Evolutionary conservation across 2,113 vertebrate genomes (phyloP).

Genomic region (Prionailurus viverrinus): DNA sequence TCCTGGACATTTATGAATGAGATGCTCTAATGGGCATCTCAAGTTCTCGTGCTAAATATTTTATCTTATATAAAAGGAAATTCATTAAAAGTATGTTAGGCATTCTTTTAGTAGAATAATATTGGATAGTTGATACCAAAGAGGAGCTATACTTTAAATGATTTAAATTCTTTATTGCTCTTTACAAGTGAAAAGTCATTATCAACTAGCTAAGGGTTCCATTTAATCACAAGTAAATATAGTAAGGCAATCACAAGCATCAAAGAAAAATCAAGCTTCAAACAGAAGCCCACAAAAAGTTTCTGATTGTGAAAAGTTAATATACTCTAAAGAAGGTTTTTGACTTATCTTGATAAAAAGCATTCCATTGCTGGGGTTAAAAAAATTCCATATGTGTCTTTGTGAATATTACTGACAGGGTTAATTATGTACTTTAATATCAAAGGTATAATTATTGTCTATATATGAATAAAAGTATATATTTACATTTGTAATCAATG

Average conservation of each 20-base stretch:
- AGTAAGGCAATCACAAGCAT: constrained; percentile 78
- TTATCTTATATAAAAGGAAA: constrained; percentile 80
- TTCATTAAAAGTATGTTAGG: constrained; percentile 74
- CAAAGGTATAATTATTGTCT: background rate
- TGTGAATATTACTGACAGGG: constrained; percentile 69
- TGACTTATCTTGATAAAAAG: constrained; percentile 77
- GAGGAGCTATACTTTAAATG: constrained; percentile 66
- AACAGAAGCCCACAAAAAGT: constrained; percentile 74
- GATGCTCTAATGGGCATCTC: constrained; percentile 74
- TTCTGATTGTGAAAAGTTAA: constrained; percentile 80
- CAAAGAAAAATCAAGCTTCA: constrained; percentile 79
- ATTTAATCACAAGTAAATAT: constrained; percentile 76
- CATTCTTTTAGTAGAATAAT: constrained; percentile 76
- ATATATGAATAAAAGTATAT: constrained; percentile 18
- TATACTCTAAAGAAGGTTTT: constrained; percentile 79
- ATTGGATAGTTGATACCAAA: constrained; percentile 66
- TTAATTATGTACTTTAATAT: constrained; percentile 17
- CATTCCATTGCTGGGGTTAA: constrained; percentile 75
- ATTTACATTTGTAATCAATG: background rate
- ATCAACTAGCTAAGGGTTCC: constrained; percentile 61
- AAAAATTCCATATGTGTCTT: constrained; percentile 74
- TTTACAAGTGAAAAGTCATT: constrained; percentile 75
- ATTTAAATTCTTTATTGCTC: constrained; percentile 76
- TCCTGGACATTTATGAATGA: constrained; percentile 76
- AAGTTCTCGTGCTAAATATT: constrained; percentile 79